Base-by-base conservation (phyloP, 37 sponge, comb jelly and placozoan species). In the Diacarnus erythraeanus region DNA sequence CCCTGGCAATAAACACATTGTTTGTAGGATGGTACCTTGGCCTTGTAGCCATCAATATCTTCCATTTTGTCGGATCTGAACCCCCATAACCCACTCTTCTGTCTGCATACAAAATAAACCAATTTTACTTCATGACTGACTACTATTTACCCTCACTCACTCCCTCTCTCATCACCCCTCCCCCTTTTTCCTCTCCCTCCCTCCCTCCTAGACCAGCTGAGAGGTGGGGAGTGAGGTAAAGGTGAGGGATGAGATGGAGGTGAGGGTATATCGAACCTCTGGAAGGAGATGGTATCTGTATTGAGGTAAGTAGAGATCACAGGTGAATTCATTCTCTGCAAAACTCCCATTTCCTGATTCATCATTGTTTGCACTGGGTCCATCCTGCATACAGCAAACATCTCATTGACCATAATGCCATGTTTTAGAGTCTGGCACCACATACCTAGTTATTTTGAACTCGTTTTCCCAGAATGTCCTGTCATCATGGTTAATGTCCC, bases 21-120 rank as follows among this genome's bases (percentile, higher is more conserved):
- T 8, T 15, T 6, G 21, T 15, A 23, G 8, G 29, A 36, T 2
- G 66, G 27, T 4, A 87, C 87, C 61, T 92, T 92, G 6, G 95
- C 76, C 22, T 88, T 66, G 51, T 71, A 75, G 0, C 91, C 95
- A 79, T 76, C 78, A 35, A 97, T 87, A 31, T 85, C 71, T 37
- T 97, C 97, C 9, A 79, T 70, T 36, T 78, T 79, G 66, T 97
- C 92, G 26, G 88, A 80, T 35, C 94, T 71, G 79, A 97, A 97
- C 20, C 96, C 96, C 93, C 93, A 92, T 27, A 92, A 82, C 0
- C 91, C 93, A 78, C 79, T 77, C 80, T 88, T 88, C 83, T 88
- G 89, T 44, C 93, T 92, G 71, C 31, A 77, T 0, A 5, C 21
- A 66, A 41, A 9, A 69, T 0, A 63, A 63, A n/a, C n/a, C n/a